Percentiles rank a stretch among this genome's conserved stretches.
Conservation (phyloP, 2,888 invertebrate genomes). For the Blastobasis lacticolella region DNA sequence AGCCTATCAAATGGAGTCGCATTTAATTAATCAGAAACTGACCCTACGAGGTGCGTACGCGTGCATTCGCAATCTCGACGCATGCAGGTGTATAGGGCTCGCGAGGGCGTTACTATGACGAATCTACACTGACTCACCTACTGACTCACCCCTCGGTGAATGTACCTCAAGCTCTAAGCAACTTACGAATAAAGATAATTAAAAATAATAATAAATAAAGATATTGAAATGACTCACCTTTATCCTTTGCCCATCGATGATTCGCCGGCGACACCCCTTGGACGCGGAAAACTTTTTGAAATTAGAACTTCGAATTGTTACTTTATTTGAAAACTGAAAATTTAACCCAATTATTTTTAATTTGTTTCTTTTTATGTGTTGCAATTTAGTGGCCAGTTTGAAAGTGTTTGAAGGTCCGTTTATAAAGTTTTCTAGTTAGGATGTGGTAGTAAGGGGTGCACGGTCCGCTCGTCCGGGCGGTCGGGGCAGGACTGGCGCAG, state of each 20-base stretch:
- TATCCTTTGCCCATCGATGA: slow-evolving; percentile 51
- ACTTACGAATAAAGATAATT: too few relatives aligned
- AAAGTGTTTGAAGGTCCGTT: slow-evolving; percentile 1
- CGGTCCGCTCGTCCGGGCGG: slow-evolving; percentile 61
- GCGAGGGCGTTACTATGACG: slow-evolving; percentile 66
- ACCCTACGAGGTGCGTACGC: not conserved
- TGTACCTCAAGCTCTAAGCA: not conserved
- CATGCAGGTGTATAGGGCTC: slow-evolving; percentile 30
- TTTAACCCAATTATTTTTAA: slow-evolving; percentile 14
- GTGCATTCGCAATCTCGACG: slow-evolving; percentile 20
- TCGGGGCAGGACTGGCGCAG: slow-evolving; percentile 53
- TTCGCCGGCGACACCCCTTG: slow-evolving; percentile 26
- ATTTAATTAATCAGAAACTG: too few relatives aligned
- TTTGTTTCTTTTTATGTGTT: slow-evolving; percentile 13
- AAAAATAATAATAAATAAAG: not conserved
- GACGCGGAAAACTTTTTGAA: slow-evolving; percentile 1
- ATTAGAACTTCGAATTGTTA: slow-evolving; percentile 15
- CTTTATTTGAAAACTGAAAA: slow-evolving; percentile 19
- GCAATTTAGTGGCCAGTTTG: not conserved
- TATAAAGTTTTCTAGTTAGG: slow-evolving; percentile 7
- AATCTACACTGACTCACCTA: slow-evolving; percentile 9
- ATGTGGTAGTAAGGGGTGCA: slow-evolving; percentile 48
- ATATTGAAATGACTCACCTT: slow-evolving; percentile 55
- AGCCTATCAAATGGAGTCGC: too few relatives aligned
- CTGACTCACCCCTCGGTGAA: slow-evolving; percentile 11